These are phyloP conservation scores for Siderastrea siderea DNA, from an alignment of 92 coral and sea anemone species.

Conservation along the genomic window DNA sequence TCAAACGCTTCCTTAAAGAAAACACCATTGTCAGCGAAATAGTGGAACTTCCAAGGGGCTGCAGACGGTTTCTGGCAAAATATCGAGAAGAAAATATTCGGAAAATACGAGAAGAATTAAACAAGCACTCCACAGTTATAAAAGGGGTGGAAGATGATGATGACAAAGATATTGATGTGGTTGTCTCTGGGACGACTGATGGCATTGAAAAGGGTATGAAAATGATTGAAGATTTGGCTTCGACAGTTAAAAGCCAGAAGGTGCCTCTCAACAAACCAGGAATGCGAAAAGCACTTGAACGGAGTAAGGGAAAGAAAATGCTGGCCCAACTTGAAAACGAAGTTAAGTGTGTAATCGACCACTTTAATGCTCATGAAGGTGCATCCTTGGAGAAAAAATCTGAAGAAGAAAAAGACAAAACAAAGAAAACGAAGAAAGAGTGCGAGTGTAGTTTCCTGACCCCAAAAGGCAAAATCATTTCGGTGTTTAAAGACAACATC, in stretches of 20 bases:
- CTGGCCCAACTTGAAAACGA: slow-evolving; percentile 39
- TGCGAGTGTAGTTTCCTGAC: slow-evolving; percentile 28
- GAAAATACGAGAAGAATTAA: slow-evolving; percentile 27
- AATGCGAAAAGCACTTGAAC: slow-evolving; percentile 66
- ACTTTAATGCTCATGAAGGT: background rate
- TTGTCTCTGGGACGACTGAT: slow-evolving; percentile 72
- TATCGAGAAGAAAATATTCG: slow-evolving; percentile 46
- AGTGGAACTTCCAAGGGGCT: slow-evolving; percentile 51
- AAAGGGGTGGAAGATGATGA: slow-evolving; percentile 35
- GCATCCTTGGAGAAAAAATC: background rate
- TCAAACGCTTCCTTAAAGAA: slow-evolving; percentile 66
- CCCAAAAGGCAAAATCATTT: slow-evolving; percentile 52
- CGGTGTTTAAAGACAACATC: slow-evolving; percentile 73
- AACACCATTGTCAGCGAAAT: slow-evolving; percentile 70
- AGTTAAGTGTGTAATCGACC: slow-evolving; percentile 55
- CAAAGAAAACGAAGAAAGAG: slow-evolving; percentile 1
- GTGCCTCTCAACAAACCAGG: slow-evolving; percentile 75
- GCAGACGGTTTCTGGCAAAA: slow-evolving; percentile 44
- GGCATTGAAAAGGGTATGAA: slow-evolving; percentile 57
- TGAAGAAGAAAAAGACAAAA: background rate
- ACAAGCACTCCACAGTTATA: slow-evolving; percentile 49
- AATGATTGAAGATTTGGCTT: slow-evolving; percentile 26
- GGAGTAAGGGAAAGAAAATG: slow-evolving; percentile 32
- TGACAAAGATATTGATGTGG: slow-evolving; percentile 34
- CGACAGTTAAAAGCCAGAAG: slow-evolving; percentile 4